Base-by-base conservation (phyloP, 2,888 invertebrate genomes). In the Acleris laterana region DNA sequence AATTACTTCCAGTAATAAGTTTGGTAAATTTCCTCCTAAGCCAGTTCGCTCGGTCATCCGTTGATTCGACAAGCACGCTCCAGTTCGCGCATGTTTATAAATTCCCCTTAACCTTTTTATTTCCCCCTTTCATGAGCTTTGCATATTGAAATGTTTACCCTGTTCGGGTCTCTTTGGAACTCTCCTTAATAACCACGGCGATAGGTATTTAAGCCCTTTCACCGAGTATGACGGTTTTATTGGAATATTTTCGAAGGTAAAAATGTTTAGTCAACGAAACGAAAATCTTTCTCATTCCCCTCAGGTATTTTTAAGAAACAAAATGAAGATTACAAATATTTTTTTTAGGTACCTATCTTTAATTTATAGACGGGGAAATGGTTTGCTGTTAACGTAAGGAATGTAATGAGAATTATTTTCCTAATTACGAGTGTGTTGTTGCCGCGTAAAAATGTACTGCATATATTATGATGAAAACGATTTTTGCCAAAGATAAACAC, bases 81-180 rank as follows among this genome's bases (percentile, higher is more conserved):
- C 59, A 7, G 51, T 48, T 64, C 53, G 42, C 53, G 48, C 44
- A 44, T 55, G 53, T 65, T 61, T 61, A 61, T 56, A 50, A 51
- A 61, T 56, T 32, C 38, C 25, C 44, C 52, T 32, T 50, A 64
- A 42, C 46, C 53, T 59, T 64, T 59, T 52, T 42, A 46, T 63
- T 51, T 53, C 68, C 72, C 71, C 72, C 74, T 77, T 77, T 79
- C 72, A 73, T 71, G 69, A 74, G 73, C 72, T 71, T 72, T 74
- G 70, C 72, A 66, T 70, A 68, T 74, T 78, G 73, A 71, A 70
- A 71, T 76, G 75, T 77, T 77, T 74, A 73, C 71, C 58, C 68
- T 58, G 59, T 63, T 65, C 49, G 65, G 28, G 68, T 70, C 71
- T 71, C 65, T 75, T 77, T 74, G 72, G 73, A 74, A 75, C 60